Evolutionary conservation across 2,888 invertebrate genomes (phyloP).

Genomic region (Xylota segnis): DNA sequence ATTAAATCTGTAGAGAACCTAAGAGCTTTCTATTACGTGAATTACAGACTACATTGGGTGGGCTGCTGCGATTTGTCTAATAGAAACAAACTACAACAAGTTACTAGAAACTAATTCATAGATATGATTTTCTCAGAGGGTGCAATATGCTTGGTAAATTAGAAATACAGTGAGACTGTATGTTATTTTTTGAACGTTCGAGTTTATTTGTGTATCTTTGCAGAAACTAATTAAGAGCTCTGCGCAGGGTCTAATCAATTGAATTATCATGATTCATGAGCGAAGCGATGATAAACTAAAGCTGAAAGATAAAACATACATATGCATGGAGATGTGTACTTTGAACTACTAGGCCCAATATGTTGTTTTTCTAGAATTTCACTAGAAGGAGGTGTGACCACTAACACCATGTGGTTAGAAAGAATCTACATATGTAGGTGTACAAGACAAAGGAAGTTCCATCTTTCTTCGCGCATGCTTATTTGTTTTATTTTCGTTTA

Average conservation of each 20-base stretch:
- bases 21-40: too few species aligned
- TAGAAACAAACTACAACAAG: too few species aligned
- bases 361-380: not conserved
- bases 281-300: conserved; percentile 22
- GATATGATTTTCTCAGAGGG: not conserved
- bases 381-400: conserved; percentile 20
- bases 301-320: conserved; percentile 22
- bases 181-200: conserved; percentile 11
- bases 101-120: too few species aligned
- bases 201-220: conserved; percentile 19
- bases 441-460: not conserved
- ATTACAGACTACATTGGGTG: too few species aligned
- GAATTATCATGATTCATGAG: conserved; percentile 47
- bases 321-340: not conserved
- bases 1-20: too few species aligned
- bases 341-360: not conserved
- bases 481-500: conserved; percentile 3
- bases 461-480: conserved; percentile 1
- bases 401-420: not conserved
- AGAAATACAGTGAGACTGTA: conserved; percentile 6
- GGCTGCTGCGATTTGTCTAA: too few species aligned
- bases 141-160: not conserved
- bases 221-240: not conserved
- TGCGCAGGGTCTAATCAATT: conserved; percentile 39
- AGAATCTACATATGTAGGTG: not conserved